These are phyloP conservation scores for Puma concolor DNA, from an alignment of 2,113 vertebrate genomes.

Conservation along the genomic window DNA sequence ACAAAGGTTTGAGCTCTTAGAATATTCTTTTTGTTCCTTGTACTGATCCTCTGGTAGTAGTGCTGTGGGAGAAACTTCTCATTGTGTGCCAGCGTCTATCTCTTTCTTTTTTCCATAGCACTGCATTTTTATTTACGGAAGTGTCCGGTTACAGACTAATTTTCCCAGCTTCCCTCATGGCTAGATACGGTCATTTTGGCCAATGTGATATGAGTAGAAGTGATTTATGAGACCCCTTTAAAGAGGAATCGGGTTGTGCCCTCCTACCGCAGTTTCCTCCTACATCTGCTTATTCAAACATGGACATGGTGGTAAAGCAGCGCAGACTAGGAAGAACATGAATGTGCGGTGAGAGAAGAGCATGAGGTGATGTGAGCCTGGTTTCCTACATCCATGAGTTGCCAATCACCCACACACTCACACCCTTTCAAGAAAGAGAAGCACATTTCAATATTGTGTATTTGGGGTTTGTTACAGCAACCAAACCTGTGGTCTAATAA, in stretches of 20 bases:
- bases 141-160: not conserved
- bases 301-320: not conserved
- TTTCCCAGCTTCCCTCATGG: not conserved
- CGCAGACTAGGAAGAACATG: not conserved
- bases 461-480: not conserved
- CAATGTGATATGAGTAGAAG: not conserved
- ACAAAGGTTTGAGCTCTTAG: not conserved
- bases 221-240: not conserved
- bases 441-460: not conserved
- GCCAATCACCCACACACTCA: not conserved
- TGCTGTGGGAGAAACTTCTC: not conserved
- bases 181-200: not conserved
- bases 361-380: not conserved
- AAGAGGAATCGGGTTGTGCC: not conserved
- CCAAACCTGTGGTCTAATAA: not conserved
- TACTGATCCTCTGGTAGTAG: not conserved
- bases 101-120: not conserved
- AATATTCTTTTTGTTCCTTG: not conserved
- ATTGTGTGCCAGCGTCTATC: not conserved
- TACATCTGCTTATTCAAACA: not conserved
- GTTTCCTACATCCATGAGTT: not conserved
- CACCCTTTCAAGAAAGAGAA: not conserved
- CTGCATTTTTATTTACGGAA: not conserved
- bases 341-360: fast-evolving
- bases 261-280: not conserved